Evolutionary conservation across 2,797 vertebrate species (phyloP), one percentile per base, ranked within the genome.

Genomic region (Oreonectes daqikongensis): DNA sequence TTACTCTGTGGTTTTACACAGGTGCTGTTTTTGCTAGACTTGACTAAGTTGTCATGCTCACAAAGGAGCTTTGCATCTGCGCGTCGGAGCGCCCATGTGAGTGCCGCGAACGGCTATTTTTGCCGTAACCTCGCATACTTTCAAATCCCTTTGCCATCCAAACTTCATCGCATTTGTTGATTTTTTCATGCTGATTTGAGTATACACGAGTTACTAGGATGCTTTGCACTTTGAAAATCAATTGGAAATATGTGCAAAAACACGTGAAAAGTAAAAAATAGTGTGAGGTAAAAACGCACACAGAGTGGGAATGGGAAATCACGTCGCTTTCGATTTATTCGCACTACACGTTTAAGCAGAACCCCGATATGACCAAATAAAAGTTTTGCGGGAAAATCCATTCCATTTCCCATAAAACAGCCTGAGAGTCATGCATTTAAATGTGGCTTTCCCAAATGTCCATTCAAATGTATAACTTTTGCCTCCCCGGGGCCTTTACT

Each of bases 171-270:
- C 78, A 78, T 85, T 72, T 67, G 71, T 18, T 82, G 81, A 84
- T 87, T 83, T 26, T 85, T 84, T 77, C 20, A 24, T 53, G 61
- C 40, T 18, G 79, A 83, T 81, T 64, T 69, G 69, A 76, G 67
- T 38, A 55, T 24, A 18, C 72, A 78, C 81, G 73, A 80, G 63
- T 77, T 61, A 75, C 20, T n/a, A 55, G 53, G 46, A 67, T 65
- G 78, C 82, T 70, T 79, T 42, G 46, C 44, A 68, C 77, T 72
- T 38, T 18, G 20, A 8, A 42, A 80, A 83, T 79, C 59, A 28
- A 74, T 69, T 42, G 53, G 59, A 63, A 53, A 73, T 53, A 61
- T 80, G 79, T 71, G 75, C 60, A 64, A 26, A 69, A 81, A 83
- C 44, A 30, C 57, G 68, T 28, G 24, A 81, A 20, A 63, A 75